Conservation (phyloP, 2,113 vertebrate species). For the Pitta sordida region DNA sequence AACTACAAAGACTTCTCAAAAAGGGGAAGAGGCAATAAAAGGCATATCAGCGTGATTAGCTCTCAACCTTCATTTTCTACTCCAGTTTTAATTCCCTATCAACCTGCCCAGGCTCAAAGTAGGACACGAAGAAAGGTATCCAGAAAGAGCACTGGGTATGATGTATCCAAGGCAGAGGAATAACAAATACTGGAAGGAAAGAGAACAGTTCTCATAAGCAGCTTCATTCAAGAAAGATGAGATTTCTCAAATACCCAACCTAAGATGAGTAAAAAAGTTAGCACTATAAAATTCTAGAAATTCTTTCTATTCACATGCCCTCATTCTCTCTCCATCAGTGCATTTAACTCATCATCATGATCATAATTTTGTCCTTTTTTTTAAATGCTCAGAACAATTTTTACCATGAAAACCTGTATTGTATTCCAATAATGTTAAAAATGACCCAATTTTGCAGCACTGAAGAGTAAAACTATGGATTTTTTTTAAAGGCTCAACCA, state of each 20-base stretch:
- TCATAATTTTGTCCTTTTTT: neutral
- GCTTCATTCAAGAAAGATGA: neutral
- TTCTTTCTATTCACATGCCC: neutral
- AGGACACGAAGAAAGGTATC: neutral
- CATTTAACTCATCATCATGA: neutral
- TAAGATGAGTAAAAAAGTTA: rapidly evolving
- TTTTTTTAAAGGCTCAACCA: neutral
- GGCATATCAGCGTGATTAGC: neutral
- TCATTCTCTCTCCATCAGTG: neutral
- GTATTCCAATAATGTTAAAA: neutral
- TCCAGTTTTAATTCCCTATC: neutral
- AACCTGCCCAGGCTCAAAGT: neutral
- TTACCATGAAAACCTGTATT: neutral
- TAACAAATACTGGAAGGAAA: neutral
- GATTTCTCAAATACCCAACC: neutral
- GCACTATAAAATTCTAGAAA: neutral
- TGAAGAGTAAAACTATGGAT: neutral
- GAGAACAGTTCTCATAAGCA: neutral
- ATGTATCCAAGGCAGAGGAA: neutral
- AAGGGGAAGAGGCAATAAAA: neutral
- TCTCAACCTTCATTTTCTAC: neutral
- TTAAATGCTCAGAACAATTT: neutral
- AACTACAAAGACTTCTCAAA: neutral
- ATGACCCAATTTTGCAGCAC: neutral
- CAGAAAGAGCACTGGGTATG: neutral